phyloP scores from a whole-genome alignment of 2,888 invertebrate species.

The Andricus quercusramuli region DNA sequence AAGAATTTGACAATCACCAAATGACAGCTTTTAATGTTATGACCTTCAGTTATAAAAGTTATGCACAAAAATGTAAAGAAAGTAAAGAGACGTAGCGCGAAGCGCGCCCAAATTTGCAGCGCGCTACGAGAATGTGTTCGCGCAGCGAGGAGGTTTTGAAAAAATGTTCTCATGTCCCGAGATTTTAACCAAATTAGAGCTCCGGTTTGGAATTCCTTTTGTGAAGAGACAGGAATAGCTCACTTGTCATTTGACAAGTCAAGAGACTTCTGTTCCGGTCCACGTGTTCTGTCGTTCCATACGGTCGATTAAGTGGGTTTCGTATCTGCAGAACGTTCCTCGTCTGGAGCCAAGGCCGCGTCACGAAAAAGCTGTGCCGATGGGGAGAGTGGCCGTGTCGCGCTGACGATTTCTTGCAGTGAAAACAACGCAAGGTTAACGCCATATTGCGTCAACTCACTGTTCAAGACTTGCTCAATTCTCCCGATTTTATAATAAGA shows the following conservation, averaged over 20 bases:
- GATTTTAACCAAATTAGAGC: too few species aligned
- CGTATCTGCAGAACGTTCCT: constrained; percentile 43
- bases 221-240: not conserved
- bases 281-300: constrained; percentile 52
- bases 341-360: constrained; percentile 56
- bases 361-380: constrained; percentile 41
- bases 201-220: not conserved
- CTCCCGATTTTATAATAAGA: constrained; percentile 11
- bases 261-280: constrained; percentile 28
- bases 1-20: too few species aligned
- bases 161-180: too few species aligned
- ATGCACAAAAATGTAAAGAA: too few species aligned
- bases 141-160: too few species aligned
- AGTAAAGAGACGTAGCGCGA: too few species aligned
- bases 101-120: too few species aligned
- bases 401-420: constrained; percentile 62
- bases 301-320: constrained; percentile 54
- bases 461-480: constrained; percentile 1
- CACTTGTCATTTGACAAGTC: not conserved
- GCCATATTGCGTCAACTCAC: constrained; percentile 20
- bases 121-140: too few species aligned
- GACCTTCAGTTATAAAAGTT: too few species aligned
- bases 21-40: too few species aligned
- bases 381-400: constrained; percentile 59
- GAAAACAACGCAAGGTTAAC: constrained; percentile 51